Conservation (phyloP, 2,113 vertebrate genomes). For the Egretta garzetta region DNA sequence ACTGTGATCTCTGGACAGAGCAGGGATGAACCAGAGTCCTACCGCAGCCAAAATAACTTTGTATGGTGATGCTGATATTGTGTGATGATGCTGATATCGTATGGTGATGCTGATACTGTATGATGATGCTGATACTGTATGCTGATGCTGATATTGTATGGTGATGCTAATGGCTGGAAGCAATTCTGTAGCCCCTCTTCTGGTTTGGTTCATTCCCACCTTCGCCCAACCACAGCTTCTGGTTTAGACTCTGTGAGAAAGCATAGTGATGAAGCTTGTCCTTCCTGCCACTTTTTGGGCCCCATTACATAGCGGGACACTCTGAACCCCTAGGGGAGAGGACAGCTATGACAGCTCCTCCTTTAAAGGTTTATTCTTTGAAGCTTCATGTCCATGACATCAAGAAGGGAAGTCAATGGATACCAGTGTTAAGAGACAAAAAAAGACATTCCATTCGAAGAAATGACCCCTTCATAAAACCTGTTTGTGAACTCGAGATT, state of each 20-base stretch:
- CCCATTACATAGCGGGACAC: not conserved
- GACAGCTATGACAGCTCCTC: constrained; percentile 3
- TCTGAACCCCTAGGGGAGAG: not conserved
- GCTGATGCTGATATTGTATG: not conserved
- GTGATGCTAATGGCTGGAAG: not conserved
- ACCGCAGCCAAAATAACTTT: not conserved
- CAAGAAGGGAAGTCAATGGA: constrained; percentile 48
- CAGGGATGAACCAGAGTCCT: not conserved
- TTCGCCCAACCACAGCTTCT: not conserved
- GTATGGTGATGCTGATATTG: not conserved
- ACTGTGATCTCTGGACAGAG: not conserved
- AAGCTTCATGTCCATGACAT: constrained; percentile 23
- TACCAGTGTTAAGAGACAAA: not conserved
- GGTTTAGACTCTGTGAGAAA: not conserved
- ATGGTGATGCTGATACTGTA: not conserved
- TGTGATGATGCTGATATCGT: not conserved
- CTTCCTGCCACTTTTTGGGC: not conserved
- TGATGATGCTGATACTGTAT: not conserved
- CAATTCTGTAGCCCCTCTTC: not conserved
- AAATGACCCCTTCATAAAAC: constrained; percentile 41
- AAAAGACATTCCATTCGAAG: constrained; percentile 33
- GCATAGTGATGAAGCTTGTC: not conserved
- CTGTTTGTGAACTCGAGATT: constrained; percentile 58
- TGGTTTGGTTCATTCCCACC: not conserved
- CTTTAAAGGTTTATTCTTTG: constrained; percentile 41